Base-by-base conservation (phyloP, 2,888 invertebrate species). In the Andrena trimmerana region DNA sequence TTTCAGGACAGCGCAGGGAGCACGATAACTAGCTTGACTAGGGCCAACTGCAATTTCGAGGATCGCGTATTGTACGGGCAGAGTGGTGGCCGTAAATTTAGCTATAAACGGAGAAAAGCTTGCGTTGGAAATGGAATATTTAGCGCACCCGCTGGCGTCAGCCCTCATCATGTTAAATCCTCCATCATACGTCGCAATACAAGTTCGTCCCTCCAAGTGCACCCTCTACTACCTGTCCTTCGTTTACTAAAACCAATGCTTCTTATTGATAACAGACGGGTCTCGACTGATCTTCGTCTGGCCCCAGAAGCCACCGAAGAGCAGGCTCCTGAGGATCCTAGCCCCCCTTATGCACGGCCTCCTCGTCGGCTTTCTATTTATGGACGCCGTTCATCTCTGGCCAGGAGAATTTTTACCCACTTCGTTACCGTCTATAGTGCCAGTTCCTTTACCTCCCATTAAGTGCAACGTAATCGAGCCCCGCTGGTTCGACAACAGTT, bases 381-480 rank as follows among this genome's bases (percentile, higher is more conserved):
- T 93, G 36, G 91, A 92, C 20, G 90, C 90, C 2, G 60, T 93
- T 69, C 92, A 93, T 50, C 78, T 93, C 20, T 93, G 93, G 93
- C 93, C 93, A 5, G 93, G 93, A 27, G 93, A 93, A 89, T 93
- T 92, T 78, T 85, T 93, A 65, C 93, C 93, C 0, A 90, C 85
- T 5, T 85, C 83, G 4, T 60, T 93, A 13, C 92, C 93, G 0
- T 82, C 87, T 0, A 85, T 85, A 2, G 85, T 82, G 31, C 86
- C 90, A 4, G 81, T 89, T 0, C 90, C 91, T 6, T 81, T 89
- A n/a, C 90, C 92, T 10, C 93, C 92, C 1, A 79, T 92, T 4
- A 92, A 90, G 75, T 93, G 93, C 59, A 92, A 90, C 31, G 86
- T 93, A 3, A 93, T 93, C 36, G 93, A 93, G 78, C 93, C 93